Conservation (phyloP, 2,113 vertebrate species). For the Scatophagus argus region DNA sequence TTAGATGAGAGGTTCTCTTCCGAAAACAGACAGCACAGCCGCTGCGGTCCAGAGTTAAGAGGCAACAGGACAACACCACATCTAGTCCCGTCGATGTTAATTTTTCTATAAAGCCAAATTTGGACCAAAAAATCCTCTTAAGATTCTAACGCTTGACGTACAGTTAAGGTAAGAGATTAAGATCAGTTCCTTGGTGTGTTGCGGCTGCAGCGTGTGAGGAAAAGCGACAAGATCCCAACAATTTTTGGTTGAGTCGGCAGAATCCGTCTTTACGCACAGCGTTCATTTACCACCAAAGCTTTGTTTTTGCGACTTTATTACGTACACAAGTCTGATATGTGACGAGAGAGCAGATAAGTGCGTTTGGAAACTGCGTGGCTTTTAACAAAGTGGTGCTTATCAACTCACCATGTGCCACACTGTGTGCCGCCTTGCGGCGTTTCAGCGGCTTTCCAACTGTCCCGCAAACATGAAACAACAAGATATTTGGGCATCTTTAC, state of each 20-base stretch:
- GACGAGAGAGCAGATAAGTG: not conserved
- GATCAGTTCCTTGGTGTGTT: slow-evolving; percentile 1
- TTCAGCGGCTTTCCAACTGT: slow-evolving; percentile 8
- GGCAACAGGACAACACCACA: slow-evolving; percentile 66
- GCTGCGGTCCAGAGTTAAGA: slow-evolving; percentile 45
- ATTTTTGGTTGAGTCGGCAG: slow-evolving; percentile 14
- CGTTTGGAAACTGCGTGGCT: slow-evolving; percentile 46
- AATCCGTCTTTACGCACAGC: slow-evolving; percentile 60
- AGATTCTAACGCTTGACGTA: not conserved
- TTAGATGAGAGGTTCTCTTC: slow-evolving; percentile 34
- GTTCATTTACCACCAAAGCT: not conserved
- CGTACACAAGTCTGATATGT: not conserved
- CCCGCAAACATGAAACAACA: not conserved
- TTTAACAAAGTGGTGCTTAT: slow-evolving; percentile 47
- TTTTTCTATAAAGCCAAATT: slow-evolving; percentile 15
- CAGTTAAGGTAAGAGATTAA: slow-evolving; percentile 35
- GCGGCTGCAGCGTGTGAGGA: slow-evolving; percentile 26
- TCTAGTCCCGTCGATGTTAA: not conserved
- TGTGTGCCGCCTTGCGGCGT: slow-evolving; percentile 16
- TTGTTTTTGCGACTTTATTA: not conserved
- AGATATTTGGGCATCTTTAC: slow-evolving; percentile 47
- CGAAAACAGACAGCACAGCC: slow-evolving; percentile 31
- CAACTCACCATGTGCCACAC: slow-evolving; percentile 42
- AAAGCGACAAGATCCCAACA: not conserved
- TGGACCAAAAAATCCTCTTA: slow-evolving; percentile 11